Conservation (phyloP, 2,888 invertebrate species). For the Sussaba pulchella region DNA sequence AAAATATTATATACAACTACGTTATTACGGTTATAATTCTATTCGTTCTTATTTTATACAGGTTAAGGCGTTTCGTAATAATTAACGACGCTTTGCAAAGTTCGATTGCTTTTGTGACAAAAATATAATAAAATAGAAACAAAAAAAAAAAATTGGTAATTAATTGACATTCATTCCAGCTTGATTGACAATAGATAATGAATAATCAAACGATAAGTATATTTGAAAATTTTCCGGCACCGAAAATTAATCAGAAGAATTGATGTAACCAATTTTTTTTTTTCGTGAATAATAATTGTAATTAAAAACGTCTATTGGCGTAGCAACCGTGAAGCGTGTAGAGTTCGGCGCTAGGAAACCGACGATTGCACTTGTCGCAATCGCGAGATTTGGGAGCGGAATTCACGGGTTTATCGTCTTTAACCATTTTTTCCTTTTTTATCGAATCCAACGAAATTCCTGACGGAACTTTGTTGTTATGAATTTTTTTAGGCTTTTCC, state of each 20-base stretch:
- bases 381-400: conserved; percentile 30
- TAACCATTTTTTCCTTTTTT: background rate
- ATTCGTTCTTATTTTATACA: conserved; percentile 12
- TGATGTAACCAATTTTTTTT: too few species aligned
- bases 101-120: conserved; percentile 13
- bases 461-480: conserved; percentile 32
- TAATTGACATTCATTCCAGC: too few species aligned
- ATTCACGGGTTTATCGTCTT: background rate
- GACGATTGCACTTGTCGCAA: conserved; percentile 74
- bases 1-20: conserved; percentile 53
- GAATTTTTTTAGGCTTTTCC: conserved; percentile 31
- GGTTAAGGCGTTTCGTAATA: conserved; percentile 72
- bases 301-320: conserved; percentile 69
- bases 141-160: background rate
- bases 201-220: background rate
- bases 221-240: too few species aligned
- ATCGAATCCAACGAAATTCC: conserved; percentile 4
- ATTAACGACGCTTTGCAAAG: conserved; percentile 64
- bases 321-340: conserved; percentile 75
- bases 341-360: conserved; percentile 74
- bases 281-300: conserved; percentile 26
- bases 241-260: too few species aligned
- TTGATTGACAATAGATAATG: background rate
- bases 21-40: conserved; percentile 45
- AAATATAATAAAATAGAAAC: conserved; percentile 41